Evolutionary conservation across 2,113 vertebrate genomes (phyloP), one percentile per base, ranked within the genome.

Genomic region (Mystacornis crossleyi): DNA sequence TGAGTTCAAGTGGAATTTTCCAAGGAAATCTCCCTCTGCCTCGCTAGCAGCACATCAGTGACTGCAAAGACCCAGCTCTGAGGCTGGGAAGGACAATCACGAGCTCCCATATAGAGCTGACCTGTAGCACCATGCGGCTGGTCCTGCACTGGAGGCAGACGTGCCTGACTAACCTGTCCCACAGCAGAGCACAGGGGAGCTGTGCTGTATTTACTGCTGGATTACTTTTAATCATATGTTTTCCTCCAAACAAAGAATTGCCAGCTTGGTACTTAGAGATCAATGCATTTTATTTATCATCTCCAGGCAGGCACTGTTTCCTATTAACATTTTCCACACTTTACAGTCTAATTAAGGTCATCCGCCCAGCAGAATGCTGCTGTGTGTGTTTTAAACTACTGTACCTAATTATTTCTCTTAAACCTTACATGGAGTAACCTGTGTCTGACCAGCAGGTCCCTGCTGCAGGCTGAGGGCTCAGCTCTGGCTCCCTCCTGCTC

Each of bases 271-370:
- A 31, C 78, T 91, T 64, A 29, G 92, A 95, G 90, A 96, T 97
- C 93, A 86, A 96, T 94, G 89, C 24, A 9, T 85, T 95, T 90
- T 89, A 88, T 90, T 97, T 90, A 90, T 91, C 92, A 82, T 88
- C 89, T 86, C 71, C 75, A 78, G 92, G 88, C 84, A 82, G 89
- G 81, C 89, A 86, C 90, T 7, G 0, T 55, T 96, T 89, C 93
- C 67, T 89, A 91, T 96, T 94, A 95, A 84, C 4, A 14, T 81
- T 95, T 93, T 81, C 54, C 74, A 38, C 79, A 50, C 91, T 95
- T 97, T 71, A 85, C 71, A 73, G 92, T 36, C 94, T 96, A 97
- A 97, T 97, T 95, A 97, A 94, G 94, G 88, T 95, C 89, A 95
- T 28, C 64, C 1, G 3, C 86, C 81, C 78, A 71, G 69, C 78